Conservation (phyloP, 2,113 vertebrate genomes). For the Odobenus rosmarus region DNA sequence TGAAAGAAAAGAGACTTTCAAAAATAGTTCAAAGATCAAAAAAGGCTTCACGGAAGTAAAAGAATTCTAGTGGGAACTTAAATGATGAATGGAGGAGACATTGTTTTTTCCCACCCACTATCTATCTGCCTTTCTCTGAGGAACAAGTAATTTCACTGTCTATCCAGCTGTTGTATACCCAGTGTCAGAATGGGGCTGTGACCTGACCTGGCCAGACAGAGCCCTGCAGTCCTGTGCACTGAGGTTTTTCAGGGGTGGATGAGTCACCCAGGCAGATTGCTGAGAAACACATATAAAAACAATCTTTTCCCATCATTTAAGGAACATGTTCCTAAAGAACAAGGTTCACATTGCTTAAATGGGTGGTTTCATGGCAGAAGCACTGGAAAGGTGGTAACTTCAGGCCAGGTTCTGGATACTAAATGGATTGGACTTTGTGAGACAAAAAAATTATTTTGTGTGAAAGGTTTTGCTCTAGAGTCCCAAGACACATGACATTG, state of each 20-base stretch:
- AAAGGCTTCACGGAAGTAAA: background rate
- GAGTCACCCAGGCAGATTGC: background rate
- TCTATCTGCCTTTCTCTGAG: background rate
- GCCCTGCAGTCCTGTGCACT: background rate
- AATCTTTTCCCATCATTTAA: background rate
- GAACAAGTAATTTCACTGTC: background rate
- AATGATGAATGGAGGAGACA: background rate
- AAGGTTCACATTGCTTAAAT: background rate
- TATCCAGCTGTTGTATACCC: background rate
- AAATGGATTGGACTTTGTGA: background rate
- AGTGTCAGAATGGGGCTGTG: background rate
- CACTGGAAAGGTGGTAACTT: background rate
- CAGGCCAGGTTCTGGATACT: background rate
- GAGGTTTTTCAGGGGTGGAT: background rate
- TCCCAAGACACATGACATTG: background rate
- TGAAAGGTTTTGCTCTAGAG: background rate
- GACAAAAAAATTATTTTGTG: background rate
- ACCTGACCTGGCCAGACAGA: background rate
- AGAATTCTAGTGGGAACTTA: background rate
- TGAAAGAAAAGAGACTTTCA: background rate
- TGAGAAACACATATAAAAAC: background rate
- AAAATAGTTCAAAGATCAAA: background rate
- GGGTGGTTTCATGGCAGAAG: background rate
- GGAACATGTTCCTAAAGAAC: background rate
- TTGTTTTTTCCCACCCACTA: background rate